A percentile compares a stretch with the other conserved stretches of the same genome.
Conservation (phyloP, 2,797 vertebrate species). For the Cossypha caffra region DNA sequence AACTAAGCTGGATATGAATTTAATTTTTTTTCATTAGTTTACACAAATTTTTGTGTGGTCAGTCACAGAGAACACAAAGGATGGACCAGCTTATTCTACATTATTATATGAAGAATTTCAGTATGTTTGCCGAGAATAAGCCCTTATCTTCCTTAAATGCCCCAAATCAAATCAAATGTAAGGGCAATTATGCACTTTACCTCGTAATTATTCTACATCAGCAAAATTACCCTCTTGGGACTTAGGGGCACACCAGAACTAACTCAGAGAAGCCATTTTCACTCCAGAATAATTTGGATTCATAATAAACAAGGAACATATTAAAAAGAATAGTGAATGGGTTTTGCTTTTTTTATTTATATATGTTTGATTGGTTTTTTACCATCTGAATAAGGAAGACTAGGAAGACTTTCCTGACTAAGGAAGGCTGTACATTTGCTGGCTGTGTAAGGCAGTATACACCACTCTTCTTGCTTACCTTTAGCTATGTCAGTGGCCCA, state of each 20-base stretch:
- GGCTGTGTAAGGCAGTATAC: not conserved
- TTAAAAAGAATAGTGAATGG: not conserved
- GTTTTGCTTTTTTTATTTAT: not conserved
- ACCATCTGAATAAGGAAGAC: not conserved
- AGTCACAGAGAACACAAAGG: not conserved
- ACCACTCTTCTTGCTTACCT: constrained; percentile 77
- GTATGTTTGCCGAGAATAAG: not conserved
- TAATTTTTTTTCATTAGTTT: not conserved
- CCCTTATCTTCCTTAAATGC: not conserved
- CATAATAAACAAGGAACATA: not conserved
- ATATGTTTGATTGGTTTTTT: not conserved
- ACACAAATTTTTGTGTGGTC: not conserved
- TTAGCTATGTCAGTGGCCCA: constrained; percentile 97
- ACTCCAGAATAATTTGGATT: not conserved
- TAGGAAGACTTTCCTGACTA: not conserved
- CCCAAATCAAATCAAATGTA: not conserved
- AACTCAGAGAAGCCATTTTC: not conserved
- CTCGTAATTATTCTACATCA: not conserved
- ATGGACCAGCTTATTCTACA: not conserved
- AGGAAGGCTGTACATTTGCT: not conserved
- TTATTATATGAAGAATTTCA: not conserved
- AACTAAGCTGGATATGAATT: not conserved
- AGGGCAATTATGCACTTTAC: not conserved
- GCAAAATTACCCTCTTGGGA: constrained; percentile 21
- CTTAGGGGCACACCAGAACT: not conserved